Evolutionary conservation across 37 sponge, comb jelly and placozoan species (phyloP).

Genomic region (Theonella swinhoei): DNA sequence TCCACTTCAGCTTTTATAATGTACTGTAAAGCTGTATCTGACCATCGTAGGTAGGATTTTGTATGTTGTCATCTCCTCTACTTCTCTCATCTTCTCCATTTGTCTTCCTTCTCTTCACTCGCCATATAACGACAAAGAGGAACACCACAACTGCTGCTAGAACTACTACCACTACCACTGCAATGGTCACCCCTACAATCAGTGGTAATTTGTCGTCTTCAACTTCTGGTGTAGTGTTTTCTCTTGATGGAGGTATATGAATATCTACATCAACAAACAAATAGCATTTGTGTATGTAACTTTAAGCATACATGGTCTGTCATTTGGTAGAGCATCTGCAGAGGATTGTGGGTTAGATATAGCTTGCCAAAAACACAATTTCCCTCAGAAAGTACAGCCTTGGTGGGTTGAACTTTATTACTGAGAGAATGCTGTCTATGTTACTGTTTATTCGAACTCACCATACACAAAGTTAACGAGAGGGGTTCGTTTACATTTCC

Average conservation of each 20-base stretch:
- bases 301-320: too few species aligned
- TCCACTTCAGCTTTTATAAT: too few species aligned
- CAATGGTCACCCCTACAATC: not conserved
- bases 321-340: too few species aligned
- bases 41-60: not conserved
- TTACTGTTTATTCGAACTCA: too few species aligned
- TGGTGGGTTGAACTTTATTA: too few species aligned
- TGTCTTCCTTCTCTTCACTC: not conserved
- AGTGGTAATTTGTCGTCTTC: not conserved
- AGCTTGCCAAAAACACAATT: too few species aligned
- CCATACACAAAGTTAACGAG: not conserved
- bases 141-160: not conserved
- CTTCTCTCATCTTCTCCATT: not conserved
- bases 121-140: not conserved
- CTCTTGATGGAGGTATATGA: not conserved
- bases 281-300: not conserved
- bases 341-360: too few species aligned
- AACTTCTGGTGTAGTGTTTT: not conserved
- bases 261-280: not conserved
- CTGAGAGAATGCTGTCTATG: too few species aligned
- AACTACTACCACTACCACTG: not conserved
- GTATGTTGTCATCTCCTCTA: not conserved
- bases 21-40: too few species aligned
- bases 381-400: too few species aligned
- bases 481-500: not conserved